Evolutionary conservation across 2,113 vertebrate genomes (phyloP), one percentile per base, ranked within the genome.

Genomic region (Sander vitreus): DNA sequence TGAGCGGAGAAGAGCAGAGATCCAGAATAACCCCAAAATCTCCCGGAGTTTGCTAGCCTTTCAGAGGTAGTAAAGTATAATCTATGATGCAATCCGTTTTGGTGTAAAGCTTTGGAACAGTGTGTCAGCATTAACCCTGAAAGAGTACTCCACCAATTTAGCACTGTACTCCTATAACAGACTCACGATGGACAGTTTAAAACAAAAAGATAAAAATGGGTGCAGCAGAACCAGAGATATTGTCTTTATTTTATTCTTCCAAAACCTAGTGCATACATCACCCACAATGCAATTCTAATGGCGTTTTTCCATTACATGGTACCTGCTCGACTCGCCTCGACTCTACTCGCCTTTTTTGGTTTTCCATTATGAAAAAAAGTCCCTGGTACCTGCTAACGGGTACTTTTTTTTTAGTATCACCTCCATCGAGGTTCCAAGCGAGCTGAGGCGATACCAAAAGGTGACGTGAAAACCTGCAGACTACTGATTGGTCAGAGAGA

Each of bases 11-110:
- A 93, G 88, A 85, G 92, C 93, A 78, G 97, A 97, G 84, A 95
- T 99, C 92, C 94, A 95, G 64, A 93, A 93, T 7, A 95, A 96
- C 75, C 93, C 90, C 69, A 95, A 96, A 71, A 86, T 96, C 84
- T 88, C 89, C 15, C 95, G 83, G 21, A 96, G 96, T 64, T 93
- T 99, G 53, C 88, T 95, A 84, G 95, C 95, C 58, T 99, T 99
- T 89, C 96, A 98, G 82, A 97, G 96, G 93, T 93, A 78, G 16
- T 3, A 12, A 25, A 12, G 2, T 21, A 27, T 1, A 27, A 25
- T 25, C 30, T 60, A 6, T 21, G 4, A 19, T 1, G 30, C 16
- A 21, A 23, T 27, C 11, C 0, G 0, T n/a, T 59, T 73, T 11
- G 14, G 6, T 85, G 45, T 30, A 15, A 65, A 18, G 19, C 3